Percentiles rank a stretch among this genome's conserved stretches.
Evolutionary conservation across 2,113 vertebrate genomes (phyloP).

Genomic region (Genyomyrus donnyi): DNA sequence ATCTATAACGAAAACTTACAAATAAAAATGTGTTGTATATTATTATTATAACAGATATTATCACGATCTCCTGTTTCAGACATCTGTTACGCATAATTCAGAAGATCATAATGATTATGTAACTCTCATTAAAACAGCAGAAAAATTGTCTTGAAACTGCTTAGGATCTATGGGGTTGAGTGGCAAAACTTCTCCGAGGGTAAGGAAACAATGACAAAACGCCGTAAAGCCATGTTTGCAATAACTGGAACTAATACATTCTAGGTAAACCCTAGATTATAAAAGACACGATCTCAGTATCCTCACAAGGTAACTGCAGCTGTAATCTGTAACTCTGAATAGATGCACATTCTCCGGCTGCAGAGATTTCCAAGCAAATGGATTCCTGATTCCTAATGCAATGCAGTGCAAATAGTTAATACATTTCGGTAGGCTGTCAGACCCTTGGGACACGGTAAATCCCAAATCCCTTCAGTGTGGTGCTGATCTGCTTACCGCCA

Average conservation of each 20-base stretch:
- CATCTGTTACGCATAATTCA: neutral
- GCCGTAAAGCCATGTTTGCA: neutral
- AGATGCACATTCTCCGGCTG: neutral
- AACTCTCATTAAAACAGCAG: neutral
- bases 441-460: neutral
- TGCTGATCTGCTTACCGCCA: neutral
- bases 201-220: neutral
- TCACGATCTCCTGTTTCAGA: neutral
- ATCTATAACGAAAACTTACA: neutral
- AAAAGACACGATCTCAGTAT: neutral
- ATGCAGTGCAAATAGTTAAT: neutral
- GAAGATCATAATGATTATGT: neutral
- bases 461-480: neutral
- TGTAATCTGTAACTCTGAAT: neutral
- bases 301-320: neutral
- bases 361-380: neutral
- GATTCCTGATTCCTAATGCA: neutral
- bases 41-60: neutral
- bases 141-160: neutral
- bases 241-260: neutral
- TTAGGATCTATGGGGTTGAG: neutral
- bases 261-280: neutral
- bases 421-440: neutral
- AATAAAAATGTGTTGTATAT: neutral
- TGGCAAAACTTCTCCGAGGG: neutral